Base-by-base conservation (phyloP, 2,113 vertebrate genomes). In the Sclerurus mexicanus region DNA sequence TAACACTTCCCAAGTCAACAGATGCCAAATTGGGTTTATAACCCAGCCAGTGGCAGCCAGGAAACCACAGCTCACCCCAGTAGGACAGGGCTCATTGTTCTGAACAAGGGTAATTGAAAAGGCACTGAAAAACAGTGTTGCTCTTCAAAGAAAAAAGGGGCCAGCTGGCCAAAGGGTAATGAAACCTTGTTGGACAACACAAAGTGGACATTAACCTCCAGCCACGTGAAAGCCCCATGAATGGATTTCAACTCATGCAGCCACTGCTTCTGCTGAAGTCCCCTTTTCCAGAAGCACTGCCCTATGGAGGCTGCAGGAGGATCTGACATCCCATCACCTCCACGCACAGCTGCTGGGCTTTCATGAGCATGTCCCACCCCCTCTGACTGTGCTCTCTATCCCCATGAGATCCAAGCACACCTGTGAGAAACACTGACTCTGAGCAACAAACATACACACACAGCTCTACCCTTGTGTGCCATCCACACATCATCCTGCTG, bases 21-120 rank as follows among this genome's bases (percentile, higher is more conserved):
- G 59, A 89, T 85, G 93, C 92, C 96, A 97, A 90, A 93, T 58
- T 72, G 52, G 69, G 92, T 93, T 97, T 85, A 82, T 60, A 95
- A 85, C 39, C 49, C 69, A 96, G 79, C 22, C 55, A 91, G 15
- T 0, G 2, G 89, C 72, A 96, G 72, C 53, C 82, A 85, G 78
- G 35, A 94, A 91, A 91, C 56, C 71, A 86, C 60, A 90, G 78
- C 64, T 88, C 10, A 6, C 37, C 88, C 47, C 49, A 81, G 71
- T 55, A 85, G 90, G 56, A 95, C 37, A 3, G 0, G 64, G 55
- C 44, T 85, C 4, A 0, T 77, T 71, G 50, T 73, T 72, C 84
- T 63, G 40, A 80, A 60, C 46, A 75, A 78, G 19, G 37, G 21
- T 63, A 67, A 79, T n/a, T 64, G 53, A 80, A 95, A 94, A 85